Conservation (phyloP, 1,140 invertebrate genomes). For the Drosophila lacertosa region DNA sequence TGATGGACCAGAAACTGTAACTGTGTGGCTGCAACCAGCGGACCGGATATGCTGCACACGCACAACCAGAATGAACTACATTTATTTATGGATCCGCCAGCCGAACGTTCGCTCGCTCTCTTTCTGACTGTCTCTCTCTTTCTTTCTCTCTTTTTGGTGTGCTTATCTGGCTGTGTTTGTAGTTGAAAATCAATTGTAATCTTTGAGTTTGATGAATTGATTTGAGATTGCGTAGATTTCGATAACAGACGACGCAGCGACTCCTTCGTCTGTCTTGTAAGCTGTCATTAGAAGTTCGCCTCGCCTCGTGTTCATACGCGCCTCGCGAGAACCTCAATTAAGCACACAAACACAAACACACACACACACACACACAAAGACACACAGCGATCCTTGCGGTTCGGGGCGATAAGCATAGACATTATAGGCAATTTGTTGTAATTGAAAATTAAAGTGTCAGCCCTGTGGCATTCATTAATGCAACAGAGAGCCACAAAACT, state of each 20-base stretch:
- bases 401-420: constrained; percentile 79
- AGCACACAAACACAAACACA: constrained; percentile 21
- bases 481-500: constrained; percentile 61
- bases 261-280: constrained; percentile 13
- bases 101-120: constrained; percentile 5
- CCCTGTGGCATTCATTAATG: constrained; percentile 75
- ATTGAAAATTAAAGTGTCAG: constrained; percentile 83
- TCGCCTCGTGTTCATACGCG: neutral
- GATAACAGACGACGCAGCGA: constrained; percentile 48
- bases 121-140: neutral
- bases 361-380: constrained; percentile 17
- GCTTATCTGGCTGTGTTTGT: too few species aligned
- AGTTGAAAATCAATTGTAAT: constrained; percentile 69
- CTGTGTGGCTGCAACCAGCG: constrained; percentile 1
- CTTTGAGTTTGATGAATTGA: constrained; percentile 82
- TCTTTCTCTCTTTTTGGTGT: neutral
- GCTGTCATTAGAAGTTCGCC: constrained; percentile 44
- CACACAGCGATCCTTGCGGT: constrained; percentile 11
- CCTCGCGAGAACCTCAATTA: constrained; percentile 34
- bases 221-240: constrained; percentile 66
- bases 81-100: constrained; percentile 80
- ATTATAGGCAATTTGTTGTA: constrained; percentile 83
- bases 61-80: constrained; percentile 68
- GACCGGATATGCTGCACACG: constrained; percentile 77
- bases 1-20: constrained; percentile 15